Evolutionary conservation across 1,140 invertebrate species (phyloP).

Genomic region (Callitettix versicolor): DNA sequence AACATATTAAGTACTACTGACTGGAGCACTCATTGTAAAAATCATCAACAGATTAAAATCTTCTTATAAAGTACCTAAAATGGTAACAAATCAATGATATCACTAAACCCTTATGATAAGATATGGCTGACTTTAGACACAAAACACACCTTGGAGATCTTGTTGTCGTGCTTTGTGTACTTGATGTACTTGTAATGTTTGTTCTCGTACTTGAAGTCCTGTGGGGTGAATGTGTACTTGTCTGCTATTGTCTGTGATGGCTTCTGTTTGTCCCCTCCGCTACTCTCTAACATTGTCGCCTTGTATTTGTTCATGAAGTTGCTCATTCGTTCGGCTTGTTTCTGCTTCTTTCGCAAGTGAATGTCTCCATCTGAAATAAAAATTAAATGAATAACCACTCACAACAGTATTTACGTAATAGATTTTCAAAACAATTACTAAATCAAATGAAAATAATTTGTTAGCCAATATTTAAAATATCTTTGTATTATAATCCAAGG

Average conservation of each 20-base stretch:
- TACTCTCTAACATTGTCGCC: constrained; percentile 36
- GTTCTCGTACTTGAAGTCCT: constrained; percentile 69
- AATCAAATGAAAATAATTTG: too few species aligned
- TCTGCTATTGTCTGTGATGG: constrained; percentile 19
- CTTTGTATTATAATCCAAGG: too few species aligned
- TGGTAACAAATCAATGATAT: too few species aligned
- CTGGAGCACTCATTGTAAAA: too few species aligned
- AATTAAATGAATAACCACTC: constrained; percentile 21
- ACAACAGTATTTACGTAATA: too few species aligned
- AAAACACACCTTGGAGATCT: constrained; percentile 47
- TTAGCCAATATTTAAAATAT: constrained; percentile 22
- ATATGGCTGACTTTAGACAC: too few species aligned
- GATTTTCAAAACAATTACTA: too few species aligned
- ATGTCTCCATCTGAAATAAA: constrained; percentile 39
- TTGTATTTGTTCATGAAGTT: constrained; percentile 56
- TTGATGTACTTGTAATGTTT: constrained; percentile 72
- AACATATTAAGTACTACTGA: too few species aligned
- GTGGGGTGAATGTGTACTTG: constrained; percentile 54
- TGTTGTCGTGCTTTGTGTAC: constrained; percentile 60
- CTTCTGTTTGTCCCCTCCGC: constrained; percentile 19
- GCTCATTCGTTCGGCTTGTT: constrained; percentile 46
- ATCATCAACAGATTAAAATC: too few species aligned
- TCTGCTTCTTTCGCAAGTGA: constrained; percentile 46
- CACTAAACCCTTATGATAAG: too few species aligned
- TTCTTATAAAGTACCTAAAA: too few species aligned